These are phyloP conservation scores for Protonemura montana DNA, from an alignment of 2,888 invertebrate genomes.

Conservation along the genomic window DNA sequence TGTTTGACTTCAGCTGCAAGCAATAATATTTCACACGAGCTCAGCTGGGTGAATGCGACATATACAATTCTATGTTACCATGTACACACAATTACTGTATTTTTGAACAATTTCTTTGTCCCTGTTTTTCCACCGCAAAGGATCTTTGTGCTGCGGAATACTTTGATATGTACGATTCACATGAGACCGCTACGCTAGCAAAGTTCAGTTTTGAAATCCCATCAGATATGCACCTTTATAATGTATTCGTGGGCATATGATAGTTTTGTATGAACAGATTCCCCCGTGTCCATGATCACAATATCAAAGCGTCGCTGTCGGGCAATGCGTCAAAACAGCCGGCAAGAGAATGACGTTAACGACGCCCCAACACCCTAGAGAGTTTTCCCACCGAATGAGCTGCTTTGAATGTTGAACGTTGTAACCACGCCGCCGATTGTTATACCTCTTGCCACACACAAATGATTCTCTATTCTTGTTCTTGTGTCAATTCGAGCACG, in stretches of 20 bases:
- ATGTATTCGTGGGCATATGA: background rate
- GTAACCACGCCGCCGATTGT: background rate
- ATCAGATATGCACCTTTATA: slow-evolving; percentile 31
- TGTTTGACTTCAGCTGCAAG: background rate
- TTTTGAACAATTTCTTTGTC: background rate
- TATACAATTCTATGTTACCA: background rate
- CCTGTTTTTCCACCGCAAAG: background rate
- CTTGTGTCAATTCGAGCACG: slow-evolving; percentile 4
- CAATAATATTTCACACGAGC: too few relatives aligned
- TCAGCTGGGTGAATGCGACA: too few relatives aligned
- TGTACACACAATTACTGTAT: background rate
- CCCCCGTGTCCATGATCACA: background rate
- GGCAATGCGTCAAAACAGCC: slow-evolving; percentile 1
- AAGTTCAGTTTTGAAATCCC: background rate
- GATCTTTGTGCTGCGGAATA: background rate
- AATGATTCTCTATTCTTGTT: background rate
- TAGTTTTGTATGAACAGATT: background rate
- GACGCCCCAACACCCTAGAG: background rate
- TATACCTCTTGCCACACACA: slow-evolving; percentile 3
- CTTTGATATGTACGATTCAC: background rate
- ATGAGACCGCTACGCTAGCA: background rate
- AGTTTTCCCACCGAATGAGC: background rate
- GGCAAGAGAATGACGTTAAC: background rate
- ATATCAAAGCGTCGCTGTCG: background rate
- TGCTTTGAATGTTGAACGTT: background rate